A percentile compares a stretch with the other conserved stretches of the same genome.
phyloP scores from a whole-genome alignment of 1,140 invertebrate genomes.

The Pantala flavescens region DNA sequence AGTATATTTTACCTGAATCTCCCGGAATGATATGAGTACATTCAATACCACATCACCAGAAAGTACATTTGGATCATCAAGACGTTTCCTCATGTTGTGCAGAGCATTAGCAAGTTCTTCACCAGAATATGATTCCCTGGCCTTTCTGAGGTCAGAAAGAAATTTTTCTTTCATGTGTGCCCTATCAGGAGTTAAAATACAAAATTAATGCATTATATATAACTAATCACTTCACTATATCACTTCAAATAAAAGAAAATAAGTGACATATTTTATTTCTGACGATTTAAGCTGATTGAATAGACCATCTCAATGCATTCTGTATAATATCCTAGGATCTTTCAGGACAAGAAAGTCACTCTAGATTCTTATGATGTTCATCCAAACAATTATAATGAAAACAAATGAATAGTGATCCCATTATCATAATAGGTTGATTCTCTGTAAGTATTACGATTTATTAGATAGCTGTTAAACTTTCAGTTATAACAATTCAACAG shows the following conservation, averaged over 20 bases:
- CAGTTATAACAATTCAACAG: no score
- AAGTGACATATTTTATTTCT: background rate
- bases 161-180: conserved; percentile 98
- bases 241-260: conserved; percentile 13
- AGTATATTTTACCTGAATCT: conserved; percentile 56
- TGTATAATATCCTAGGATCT: no score
- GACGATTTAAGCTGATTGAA: no score
- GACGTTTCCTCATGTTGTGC: conserved; percentile 78
- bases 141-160: conserved; percentile 83
- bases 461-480: no score
- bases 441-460: no score
- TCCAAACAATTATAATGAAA: no score
- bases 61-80: conserved; percentile 94
- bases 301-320: no score
- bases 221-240: background rate
- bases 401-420: no score
- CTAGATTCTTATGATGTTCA: no score
- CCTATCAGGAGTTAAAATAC: conserved; percentile 41
- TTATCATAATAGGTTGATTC: no score
- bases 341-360: no score
- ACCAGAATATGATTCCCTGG: conserved; percentile 75
- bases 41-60: conserved; percentile 89
- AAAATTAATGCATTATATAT: conserved; percentile 19
- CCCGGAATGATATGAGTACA: conserved; percentile 83
- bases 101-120: conserved; percentile 76